Evolutionary conservation across 2,797 vertebrate genomes (phyloP).

Genomic region (Danionella dracula): DNA sequence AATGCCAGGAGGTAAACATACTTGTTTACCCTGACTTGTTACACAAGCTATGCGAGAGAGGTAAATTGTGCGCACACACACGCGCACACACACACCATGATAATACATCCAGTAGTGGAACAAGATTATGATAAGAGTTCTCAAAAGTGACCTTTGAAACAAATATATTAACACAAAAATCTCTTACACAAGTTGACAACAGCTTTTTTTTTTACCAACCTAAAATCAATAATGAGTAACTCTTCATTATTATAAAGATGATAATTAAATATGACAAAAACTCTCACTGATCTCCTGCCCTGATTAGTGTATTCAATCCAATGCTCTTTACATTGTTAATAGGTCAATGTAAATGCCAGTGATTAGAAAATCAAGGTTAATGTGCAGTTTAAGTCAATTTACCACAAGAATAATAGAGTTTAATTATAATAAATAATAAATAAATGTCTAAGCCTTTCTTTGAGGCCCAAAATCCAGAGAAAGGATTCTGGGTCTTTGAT

Average conservation of each 20-base stretch:
- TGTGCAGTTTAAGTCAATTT: too few relatives aligned
- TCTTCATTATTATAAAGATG: too few relatives aligned
- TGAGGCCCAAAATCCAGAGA: too few relatives aligned
- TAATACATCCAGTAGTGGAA: constrained; percentile 13
- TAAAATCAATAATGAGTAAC: too few relatives aligned
- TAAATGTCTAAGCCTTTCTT: too few relatives aligned
- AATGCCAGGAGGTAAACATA: neutral
- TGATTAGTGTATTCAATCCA: too few relatives aligned
- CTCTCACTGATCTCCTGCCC: too few relatives aligned
- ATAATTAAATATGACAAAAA: neutral
- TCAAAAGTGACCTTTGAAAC: constrained; percentile 18
- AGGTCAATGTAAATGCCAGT: too few relatives aligned
- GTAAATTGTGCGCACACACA: neutral
- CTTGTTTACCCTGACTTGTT: neutral
- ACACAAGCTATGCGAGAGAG: neutral
- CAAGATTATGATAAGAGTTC: constrained; percentile 25
- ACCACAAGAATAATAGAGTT: too few relatives aligned
- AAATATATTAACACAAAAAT: neutral
- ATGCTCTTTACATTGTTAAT: too few relatives aligned
- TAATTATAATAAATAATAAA: too few relatives aligned
- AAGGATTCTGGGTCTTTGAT: neutral
- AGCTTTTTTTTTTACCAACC: neutral
- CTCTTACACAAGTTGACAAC: neutral
- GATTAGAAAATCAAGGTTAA: too few relatives aligned
- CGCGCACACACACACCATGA: constrained; percentile 5